Evolutionary conservation across 2,113 vertebrate genomes (phyloP), one percentile per base, ranked within the genome.

Genomic region (Lipotes vexillifer): DNA sequence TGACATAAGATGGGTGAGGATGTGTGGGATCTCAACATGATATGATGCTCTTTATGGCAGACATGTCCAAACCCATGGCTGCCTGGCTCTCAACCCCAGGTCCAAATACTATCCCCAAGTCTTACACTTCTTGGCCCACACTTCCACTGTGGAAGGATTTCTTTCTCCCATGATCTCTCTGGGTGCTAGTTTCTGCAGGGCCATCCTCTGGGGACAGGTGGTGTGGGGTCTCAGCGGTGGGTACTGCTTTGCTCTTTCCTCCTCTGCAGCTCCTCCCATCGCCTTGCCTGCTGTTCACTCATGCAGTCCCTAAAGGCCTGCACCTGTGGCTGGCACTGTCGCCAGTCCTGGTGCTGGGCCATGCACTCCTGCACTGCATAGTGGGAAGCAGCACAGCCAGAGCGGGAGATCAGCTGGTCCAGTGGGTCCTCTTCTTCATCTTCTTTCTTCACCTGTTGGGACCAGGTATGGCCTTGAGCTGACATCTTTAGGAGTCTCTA

Each of bases 311-410:
- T 99, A 57, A 99, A 99, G 1, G 98, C 98, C 92, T 98, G 98
- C 55, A 99, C 98, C 80, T 99, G 98, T 0, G 20, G 17, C 97
- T 99, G 99, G 98, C 99, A 99, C 36, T 71, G 98, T 29, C 99
- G 94, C 99, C 99, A 99, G 98, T 99, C 99, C 98, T 98, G 99
- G 75, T 99, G 97, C n/a, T 99, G 98, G 0, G 99, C 99, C 99
- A 99, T 99, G 97, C 99, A 99, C 59, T 99, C 99, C 98, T 99
- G 99, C 84, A 99, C 98, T 0, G 98, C 98, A 1, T 99, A 99
- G 90, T 99, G 99, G 57, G 98, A 98, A 31, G 98, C 97, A 5
- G 98, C 98, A 57, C 99, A 99, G 72, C 99, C 99, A 0, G 99
- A 99, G 57, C 98, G 98, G 0, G 98, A 97, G 90, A 99, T 99